A percentile compares a stretch with the other conserved stretches of the same genome.
Evolutionary conservation across 2,888 invertebrate species (phyloP).

Genomic region (Andrena chrysosceles): DNA sequence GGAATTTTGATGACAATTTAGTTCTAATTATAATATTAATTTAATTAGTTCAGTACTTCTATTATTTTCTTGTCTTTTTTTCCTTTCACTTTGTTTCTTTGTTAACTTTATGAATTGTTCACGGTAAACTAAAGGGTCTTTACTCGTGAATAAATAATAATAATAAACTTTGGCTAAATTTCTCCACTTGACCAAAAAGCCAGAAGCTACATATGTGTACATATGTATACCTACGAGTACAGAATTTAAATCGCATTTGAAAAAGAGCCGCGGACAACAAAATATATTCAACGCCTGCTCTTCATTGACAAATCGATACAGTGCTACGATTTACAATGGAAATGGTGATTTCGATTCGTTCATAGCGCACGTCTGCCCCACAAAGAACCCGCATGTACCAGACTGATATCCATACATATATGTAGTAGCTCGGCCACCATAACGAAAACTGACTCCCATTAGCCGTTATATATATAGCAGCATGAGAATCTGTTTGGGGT

Average conservation of each 20-base stretch:
- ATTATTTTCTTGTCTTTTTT: no score
- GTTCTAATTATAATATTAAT: no score
- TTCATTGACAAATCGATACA: constrained; percentile 37
- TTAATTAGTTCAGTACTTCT: no score
- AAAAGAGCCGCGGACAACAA: background rate
- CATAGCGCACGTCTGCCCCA: constrained; percentile 32
- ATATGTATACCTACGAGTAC: background rate
- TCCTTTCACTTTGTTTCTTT: no score
- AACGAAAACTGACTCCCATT: constrained; percentile 73
- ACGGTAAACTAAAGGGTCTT: no score
- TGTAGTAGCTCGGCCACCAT: constrained; percentile 61
- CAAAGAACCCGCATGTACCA: constrained; percentile 73
- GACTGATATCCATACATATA: constrained; percentile 58
- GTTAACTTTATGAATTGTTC: no score
- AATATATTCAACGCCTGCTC: background rate
- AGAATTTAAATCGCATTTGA: background rate
- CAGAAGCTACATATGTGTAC: background rate
- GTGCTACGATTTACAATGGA: constrained; percentile 19
- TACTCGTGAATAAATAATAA: no score
- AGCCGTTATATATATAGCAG: constrained; percentile 73
- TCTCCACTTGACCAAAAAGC: no score
- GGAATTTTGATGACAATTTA: no score
- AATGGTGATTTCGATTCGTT: constrained; percentile 43
- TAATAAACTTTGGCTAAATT: no score
- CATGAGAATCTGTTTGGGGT: constrained; percentile 79